Evolutionary conservation across 2,888 invertebrate genomes (phyloP).

Genomic region (Drosophila percnosoma): DNA sequence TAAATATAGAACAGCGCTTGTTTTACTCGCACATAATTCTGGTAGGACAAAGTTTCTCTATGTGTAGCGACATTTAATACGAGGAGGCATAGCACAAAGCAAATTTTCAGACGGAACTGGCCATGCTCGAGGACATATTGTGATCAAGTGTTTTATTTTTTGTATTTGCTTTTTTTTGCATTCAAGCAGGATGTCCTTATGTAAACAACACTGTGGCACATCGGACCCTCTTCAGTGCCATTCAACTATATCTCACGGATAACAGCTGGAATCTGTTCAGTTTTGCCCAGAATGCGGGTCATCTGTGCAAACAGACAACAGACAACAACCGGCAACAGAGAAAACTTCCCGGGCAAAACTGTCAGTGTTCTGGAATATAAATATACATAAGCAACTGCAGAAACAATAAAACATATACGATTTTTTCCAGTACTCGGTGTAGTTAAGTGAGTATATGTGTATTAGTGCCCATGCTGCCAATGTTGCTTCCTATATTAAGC

Average conservation of each 20-base stretch:
- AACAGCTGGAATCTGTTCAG: conserved; percentile 27
- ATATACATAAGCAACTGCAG: conserved; percentile 8
- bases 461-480: neutral
- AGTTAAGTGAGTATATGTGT: neutral
- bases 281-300: conserved; percentile 34
- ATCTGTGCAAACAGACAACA: conserved; percentile 42
- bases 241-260: conserved; percentile 17
- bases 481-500: neutral
- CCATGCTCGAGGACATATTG: conserved; percentile 25
- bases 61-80: conserved; percentile 33
- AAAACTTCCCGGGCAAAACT: conserved; percentile 7
- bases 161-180: neutral
- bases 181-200: conserved; percentile 27
- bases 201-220: conserved; percentile 26
- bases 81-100: conserved; percentile 22
- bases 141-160: conserved; percentile 35
- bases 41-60: neutral
- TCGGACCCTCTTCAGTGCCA: conserved; percentile 19
- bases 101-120: conserved; percentile 5
- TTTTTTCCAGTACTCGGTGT: neutral
- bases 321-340: conserved; percentile 23
- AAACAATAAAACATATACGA: conserved; percentile 1
- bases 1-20: neutral
- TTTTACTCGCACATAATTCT: neutral
- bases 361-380: conserved; percentile 3